Conservation (phyloP, 2,888 invertebrate genomes). For the Isoperla grammatica region DNA sequence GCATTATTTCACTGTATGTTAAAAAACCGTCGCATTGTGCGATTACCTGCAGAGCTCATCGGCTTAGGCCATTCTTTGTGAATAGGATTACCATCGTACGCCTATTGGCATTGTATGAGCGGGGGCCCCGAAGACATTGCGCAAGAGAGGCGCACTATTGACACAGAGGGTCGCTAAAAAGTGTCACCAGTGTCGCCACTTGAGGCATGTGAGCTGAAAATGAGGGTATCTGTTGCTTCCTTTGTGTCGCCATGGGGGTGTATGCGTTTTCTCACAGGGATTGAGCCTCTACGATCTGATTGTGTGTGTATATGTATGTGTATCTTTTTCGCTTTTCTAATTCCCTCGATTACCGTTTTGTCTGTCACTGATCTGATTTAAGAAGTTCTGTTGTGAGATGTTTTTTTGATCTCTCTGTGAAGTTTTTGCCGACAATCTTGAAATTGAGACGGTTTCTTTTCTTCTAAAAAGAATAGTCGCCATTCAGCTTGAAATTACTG, state of each 20-base stretch:
- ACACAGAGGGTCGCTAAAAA: conserved; percentile 3
- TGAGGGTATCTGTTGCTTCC: conserved; percentile 15
- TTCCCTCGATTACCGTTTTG: conserved; percentile 1
- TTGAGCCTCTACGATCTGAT: not conserved
- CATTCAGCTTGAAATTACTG: not conserved
- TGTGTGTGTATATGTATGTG: not conserved
- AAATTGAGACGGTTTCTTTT: not conserved
- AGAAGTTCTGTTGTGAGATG: not conserved
- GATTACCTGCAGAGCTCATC: conserved; percentile 5
- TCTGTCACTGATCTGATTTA: conserved; percentile 1
- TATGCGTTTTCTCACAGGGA: conserved; percentile 6
- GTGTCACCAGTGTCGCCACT: conserved; percentile 2
- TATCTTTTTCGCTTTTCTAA: conserved; percentile 2
- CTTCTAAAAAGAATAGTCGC: not conserved
- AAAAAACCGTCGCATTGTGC: too few relatives aligned
- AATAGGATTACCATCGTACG: conserved; percentile 4
- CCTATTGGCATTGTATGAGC: not conserved
- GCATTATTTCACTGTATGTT: too few relatives aligned
- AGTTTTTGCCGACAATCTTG: not conserved
- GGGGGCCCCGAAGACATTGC: not conserved
- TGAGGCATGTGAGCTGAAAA: conserved; percentile 18
- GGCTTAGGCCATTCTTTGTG: conserved; percentile 1
- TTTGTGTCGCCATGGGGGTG: not conserved
- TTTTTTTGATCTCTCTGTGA: conserved; percentile 4
- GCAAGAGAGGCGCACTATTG: not conserved